Conservation (phyloP, 64 coral and sea anemone species). For the Hydrozoanthus tunicans region DNA sequence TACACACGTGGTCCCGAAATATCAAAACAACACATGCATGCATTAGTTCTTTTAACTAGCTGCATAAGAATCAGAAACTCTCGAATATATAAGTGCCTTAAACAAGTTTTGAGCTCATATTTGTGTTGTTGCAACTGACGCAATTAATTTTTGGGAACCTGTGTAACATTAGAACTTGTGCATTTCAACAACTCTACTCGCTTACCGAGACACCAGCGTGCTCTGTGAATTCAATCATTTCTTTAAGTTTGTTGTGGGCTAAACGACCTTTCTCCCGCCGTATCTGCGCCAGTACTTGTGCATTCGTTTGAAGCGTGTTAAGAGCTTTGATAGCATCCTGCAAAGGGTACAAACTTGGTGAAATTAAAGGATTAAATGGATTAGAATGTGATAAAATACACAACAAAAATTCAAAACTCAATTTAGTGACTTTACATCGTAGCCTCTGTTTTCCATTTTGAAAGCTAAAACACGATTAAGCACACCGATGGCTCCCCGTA, state of each 20-base stretch:
- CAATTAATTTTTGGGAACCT: too few relatives aligned
- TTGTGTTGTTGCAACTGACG: too few relatives aligned
- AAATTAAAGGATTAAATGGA: background rate
- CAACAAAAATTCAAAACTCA: background rate
- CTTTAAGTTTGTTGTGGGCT: constrained; percentile 63
- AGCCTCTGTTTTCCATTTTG: constrained; percentile 62
- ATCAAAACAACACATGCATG: too few relatives aligned
- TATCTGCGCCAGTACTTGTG: constrained; percentile 78
- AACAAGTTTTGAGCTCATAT: too few relatives aligned
- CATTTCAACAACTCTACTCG: background rate
- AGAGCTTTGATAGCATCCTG: constrained; percentile 92
- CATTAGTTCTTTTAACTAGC: too few relatives aligned
- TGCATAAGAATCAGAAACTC: too few relatives aligned
- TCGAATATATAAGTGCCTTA: too few relatives aligned
- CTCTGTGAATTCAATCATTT: constrained; percentile 79
- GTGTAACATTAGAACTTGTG: too few relatives aligned
- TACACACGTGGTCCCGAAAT: too few relatives aligned
- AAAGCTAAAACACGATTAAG: constrained; percentile 9
- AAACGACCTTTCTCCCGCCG: constrained; percentile 55
- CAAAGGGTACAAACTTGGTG: background rate
- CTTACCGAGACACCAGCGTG: constrained; percentile 83
- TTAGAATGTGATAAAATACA: background rate
- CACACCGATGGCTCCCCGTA: background rate
- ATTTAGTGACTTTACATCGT: constrained; percentile 29
- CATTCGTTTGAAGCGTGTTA: constrained; percentile 90